Evolutionary conservation across 2,797 vertebrate genomes (phyloP).

Genomic region (Anabas testudineus): DNA sequence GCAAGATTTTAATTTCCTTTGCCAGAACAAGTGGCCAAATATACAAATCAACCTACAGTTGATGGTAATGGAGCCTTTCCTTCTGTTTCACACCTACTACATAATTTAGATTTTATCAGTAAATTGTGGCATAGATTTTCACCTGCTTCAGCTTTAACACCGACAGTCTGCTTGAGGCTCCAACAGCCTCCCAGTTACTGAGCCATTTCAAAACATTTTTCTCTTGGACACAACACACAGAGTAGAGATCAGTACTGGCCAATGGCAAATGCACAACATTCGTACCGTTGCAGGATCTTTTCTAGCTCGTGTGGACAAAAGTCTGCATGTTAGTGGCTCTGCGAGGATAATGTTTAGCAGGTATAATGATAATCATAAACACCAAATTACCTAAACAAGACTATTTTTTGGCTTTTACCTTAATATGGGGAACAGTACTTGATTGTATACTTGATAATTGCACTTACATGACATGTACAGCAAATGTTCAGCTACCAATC

Average conservation of each 20-base stretch:
- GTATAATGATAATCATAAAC: neutral
- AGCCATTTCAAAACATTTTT: constrained; percentile 46
- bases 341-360: constrained; percentile 1
- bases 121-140: constrained; percentile 17
- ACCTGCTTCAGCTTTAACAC: constrained; percentile 15
- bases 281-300: constrained; percentile 7
- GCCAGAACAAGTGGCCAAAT: neutral
- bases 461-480: too few relatives aligned
- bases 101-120: constrained; percentile 2
- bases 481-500: too few relatives aligned
- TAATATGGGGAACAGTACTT: too few relatives aligned
- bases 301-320: constrained; percentile 17
- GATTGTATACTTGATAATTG: too few relatives aligned
- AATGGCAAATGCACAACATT: constrained; percentile 39
- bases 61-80: neutral
- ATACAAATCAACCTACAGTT: neutral
- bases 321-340: constrained; percentile 9
- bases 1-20: neutral
- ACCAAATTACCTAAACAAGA: neutral
- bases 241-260: constrained; percentile 26
- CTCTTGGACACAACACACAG: constrained; percentile 42
- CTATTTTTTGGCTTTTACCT: too few relatives aligned
- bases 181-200: constrained; percentile 14
- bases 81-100: neutral
- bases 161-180: constrained; percentile 23